Percentiles rank a stretch among this genome's conserved stretches.
Evolutionary conservation across 1,140 invertebrate species (phyloP).

Genomic region (Dryas iulia): DNA sequence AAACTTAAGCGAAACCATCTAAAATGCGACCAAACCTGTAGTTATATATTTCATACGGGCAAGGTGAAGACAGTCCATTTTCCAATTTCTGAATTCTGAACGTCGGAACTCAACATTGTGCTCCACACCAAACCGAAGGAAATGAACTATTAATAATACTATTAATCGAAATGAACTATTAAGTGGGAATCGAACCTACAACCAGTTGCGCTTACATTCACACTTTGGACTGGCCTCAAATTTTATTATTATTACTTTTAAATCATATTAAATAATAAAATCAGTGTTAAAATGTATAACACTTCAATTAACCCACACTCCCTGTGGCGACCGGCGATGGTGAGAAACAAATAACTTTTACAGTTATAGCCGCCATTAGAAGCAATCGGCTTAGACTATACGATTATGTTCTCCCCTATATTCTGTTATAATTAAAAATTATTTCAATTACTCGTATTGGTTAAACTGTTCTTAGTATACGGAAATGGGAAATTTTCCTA

Average conservation of each 20-base stretch:
- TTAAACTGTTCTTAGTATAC: background rate
- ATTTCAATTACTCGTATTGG: background rate
- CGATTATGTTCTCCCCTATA: background rate
- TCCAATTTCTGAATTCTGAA: no score
- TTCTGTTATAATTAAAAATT: background rate
- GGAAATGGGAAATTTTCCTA: background rate
- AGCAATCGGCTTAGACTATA: background rate
- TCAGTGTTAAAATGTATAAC: background rate
- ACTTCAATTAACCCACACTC: background rate
- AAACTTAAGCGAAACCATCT: no score
- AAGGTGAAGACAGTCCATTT: no score
- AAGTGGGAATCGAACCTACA: no score
- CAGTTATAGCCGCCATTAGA: background rate
- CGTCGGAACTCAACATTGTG: no score
- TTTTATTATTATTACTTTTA: background rate
- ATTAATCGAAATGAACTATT: no score
- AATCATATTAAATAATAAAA: background rate
- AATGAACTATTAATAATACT: no score
- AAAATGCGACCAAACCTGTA: no score
- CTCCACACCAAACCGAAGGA: no score
- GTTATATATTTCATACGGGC: no score
- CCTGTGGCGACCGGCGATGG: background rate
- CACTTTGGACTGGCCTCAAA: no score
- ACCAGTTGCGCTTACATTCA: no score
- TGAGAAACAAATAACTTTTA: background rate